Conservation (phyloP, 1,140 invertebrate genomes). For the Drusus annulatus region DNA sequence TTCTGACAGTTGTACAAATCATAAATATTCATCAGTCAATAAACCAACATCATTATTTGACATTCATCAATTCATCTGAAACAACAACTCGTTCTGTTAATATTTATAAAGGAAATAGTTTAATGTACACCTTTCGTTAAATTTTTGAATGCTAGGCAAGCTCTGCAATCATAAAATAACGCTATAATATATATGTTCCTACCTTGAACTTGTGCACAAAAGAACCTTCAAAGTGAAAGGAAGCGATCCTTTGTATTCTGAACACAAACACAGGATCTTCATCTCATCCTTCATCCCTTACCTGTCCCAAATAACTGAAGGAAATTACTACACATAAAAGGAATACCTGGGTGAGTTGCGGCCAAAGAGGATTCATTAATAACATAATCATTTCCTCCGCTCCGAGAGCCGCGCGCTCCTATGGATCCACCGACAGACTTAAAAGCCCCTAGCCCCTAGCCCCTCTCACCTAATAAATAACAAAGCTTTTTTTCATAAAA, state of each 20-base stretch:
- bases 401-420: neutral
- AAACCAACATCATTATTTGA: no score
- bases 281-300: neutral
- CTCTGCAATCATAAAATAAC: no score
- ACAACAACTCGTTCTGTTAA: no score
- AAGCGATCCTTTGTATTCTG: slow-evolving; percentile 17
- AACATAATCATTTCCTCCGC: slow-evolving; percentile 41
- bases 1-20: no score
- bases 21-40: no score
- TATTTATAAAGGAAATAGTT: no score
- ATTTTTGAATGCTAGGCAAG: no score
- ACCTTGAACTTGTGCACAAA: slow-evolving; percentile 11
- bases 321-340: slow-evolving; percentile 40
- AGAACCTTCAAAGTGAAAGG: slow-evolving; percentile 17
- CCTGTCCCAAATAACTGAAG: slow-evolving; percentile 34
- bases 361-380: slow-evolving; percentile 43
- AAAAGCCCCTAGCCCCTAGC: no score
- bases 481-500: neutral
- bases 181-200: neutral
- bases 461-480: slow-evolving; percentile 19
- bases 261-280: slow-evolving; percentile 22
- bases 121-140: no score
- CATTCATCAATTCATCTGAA: no score
- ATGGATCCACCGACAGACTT: neutral
- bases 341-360: slow-evolving; percentile 28